These are phyloP conservation scores for Proterorhinus semilunaris DNA, from an alignment of 2,113 vertebrate species.

Conservation along the genomic window DNA sequence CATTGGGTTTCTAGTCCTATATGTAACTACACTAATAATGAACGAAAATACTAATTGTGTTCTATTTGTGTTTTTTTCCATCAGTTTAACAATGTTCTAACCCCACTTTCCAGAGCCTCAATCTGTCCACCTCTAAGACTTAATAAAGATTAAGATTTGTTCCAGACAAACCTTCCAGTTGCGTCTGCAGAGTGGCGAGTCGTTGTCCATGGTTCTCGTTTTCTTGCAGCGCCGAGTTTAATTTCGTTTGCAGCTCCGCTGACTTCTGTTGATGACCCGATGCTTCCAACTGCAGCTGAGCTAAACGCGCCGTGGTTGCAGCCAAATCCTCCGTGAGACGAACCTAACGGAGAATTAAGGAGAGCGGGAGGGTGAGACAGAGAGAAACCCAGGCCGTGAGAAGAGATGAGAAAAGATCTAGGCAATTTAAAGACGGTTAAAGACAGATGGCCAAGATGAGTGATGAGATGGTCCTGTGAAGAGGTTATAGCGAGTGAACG, in stretches of 20 bases:
- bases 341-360: conserved; percentile 69
- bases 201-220: conserved; percentile 68
- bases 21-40: too few relatives aligned
- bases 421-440: not conserved
- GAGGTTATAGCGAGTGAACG: conserved; percentile 21
- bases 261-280: conserved; percentile 85
- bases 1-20: too few relatives aligned
- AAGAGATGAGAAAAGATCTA: not conserved
- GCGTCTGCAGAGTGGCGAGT: conserved; percentile 74
- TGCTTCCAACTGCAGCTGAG: conserved; percentile 88
- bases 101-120: too few relatives aligned
- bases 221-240: conserved; percentile 79
- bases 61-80: too few relatives aligned
- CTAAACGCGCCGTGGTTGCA: conserved; percentile 80
- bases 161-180: conserved; percentile 79
- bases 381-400: not conserved
- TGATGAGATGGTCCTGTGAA: conserved; percentile 46
- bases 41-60: too few relatives aligned
- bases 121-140: too few relatives aligned
- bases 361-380: not conserved
- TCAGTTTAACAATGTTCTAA: too few relatives aligned
- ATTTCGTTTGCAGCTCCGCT: conserved; percentile 79
- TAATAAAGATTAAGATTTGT: too few relatives aligned
- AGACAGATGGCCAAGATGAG: conserved; percentile 22
- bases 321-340: conserved; percentile 88